Evolutionary conservation across 2,888 invertebrate genomes (phyloP).

Genomic region (Cheiracanthium punctorium): DNA sequence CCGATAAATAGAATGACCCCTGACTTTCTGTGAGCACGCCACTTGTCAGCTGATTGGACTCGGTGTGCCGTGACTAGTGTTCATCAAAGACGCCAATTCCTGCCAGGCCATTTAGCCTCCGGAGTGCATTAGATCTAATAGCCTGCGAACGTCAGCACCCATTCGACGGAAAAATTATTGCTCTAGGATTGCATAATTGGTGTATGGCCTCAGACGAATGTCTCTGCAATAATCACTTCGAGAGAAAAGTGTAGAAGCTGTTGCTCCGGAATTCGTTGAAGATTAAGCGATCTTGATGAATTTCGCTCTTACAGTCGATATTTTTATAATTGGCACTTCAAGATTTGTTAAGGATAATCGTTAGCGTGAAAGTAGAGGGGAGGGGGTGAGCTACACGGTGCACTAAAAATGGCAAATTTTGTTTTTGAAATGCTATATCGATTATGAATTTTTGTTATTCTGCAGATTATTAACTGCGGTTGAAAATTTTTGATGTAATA

Average conservation of each 20-base stretch:
- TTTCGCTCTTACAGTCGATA: no score
- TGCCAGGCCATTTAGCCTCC: slow-evolving; percentile 57
- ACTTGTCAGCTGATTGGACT: slow-evolving; percentile 56
- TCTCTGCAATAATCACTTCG: not conserved
- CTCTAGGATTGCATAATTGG: slow-evolving; percentile 39
- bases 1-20: slow-evolving; percentile 61
- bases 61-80: slow-evolving; percentile 46
- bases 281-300: no score
- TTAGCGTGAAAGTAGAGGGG: no score
- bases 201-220: not conserved
- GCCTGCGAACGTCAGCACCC: slow-evolving; percentile 49
- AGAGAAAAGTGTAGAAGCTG: not conserved
- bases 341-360: no score
- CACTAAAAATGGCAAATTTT: no score
- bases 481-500: no score
- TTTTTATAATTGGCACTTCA: no score
- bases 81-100: slow-evolving; percentile 50
- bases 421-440: no score
- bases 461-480: no score
- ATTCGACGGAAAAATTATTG: slow-evolving; percentile 40
- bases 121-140: slow-evolving; percentile 40
- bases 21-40: slow-evolving; percentile 57
- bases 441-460: no score
- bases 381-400: no score
- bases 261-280: not conserved